Evolutionary conservation across 1,140 invertebrate species (phyloP).

Genomic region (Latrodectus geometricus): DNA sequence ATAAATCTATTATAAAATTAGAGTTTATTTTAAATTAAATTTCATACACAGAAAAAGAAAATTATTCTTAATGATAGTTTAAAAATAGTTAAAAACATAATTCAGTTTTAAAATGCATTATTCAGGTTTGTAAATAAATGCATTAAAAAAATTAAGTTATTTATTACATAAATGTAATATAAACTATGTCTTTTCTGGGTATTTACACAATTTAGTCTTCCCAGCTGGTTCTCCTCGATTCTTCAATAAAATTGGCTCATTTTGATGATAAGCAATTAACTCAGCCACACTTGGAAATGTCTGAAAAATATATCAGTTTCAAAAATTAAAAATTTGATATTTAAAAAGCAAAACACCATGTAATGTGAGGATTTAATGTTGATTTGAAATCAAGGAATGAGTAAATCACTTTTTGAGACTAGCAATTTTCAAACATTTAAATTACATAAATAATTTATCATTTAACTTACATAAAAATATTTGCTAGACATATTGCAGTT

Average conservation of each 20-base stretch:
- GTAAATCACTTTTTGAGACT: no score
- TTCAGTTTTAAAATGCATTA: not conserved
- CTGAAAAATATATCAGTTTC: constrained; percentile 48
- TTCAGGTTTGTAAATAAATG: not conserved
- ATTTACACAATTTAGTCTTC: constrained; percentile 56
- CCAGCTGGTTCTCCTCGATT: constrained; percentile 63
- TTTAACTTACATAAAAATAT: no score
- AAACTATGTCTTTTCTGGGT: constrained; percentile 53
- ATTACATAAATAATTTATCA: no score
- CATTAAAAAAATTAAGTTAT: not conserved
- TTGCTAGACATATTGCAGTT: no score
- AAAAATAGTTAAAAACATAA: not conserved
- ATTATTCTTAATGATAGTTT: not conserved
- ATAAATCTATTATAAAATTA: no score
- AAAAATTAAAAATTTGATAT: no score
- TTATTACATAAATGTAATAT: not conserved
- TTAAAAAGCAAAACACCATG: no score
- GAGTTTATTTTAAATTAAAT: no score
- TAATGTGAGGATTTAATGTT: no score
- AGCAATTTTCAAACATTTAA: no score
- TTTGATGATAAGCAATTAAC: constrained; percentile 64
- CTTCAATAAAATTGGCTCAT: constrained; percentile 65
- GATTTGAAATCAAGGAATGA: no score
- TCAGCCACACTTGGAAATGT: constrained; percentile 64
- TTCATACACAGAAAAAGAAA: no score